Evolutionary conservation across 64 coral and sea anemone genomes (phyloP).

Genomic region (Porites australiensis): DNA sequence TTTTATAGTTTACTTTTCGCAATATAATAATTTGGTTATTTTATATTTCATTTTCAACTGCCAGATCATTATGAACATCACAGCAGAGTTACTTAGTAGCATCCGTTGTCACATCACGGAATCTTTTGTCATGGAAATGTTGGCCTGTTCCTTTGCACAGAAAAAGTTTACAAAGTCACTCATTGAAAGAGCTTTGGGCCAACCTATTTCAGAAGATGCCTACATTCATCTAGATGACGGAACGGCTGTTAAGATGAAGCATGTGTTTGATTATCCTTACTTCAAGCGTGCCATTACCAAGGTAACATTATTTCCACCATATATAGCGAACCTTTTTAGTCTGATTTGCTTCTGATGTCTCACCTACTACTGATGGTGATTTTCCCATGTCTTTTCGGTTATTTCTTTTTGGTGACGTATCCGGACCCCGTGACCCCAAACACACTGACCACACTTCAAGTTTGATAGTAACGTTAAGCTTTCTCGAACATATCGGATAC

Average conservation of each 20-base stretch:
- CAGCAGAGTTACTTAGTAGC: not conserved
- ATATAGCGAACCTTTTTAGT: too few relatives aligned
- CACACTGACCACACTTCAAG: too few relatives aligned
- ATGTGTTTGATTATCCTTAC: not conserved
- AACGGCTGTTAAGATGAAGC: not conserved
- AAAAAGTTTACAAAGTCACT: not conserved
- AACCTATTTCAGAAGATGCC: not conserved
- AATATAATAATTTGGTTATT: too few relatives aligned
- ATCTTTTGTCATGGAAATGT: not conserved
- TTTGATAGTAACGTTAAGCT: too few relatives aligned
- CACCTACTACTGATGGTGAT: too few relatives aligned
- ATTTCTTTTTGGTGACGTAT: too few relatives aligned
- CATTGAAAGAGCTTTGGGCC: not conserved
- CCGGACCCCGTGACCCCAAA: too few relatives aligned
- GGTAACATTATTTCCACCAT: not conserved
- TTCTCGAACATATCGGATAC: too few relatives aligned
- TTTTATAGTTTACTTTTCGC: not conserved
- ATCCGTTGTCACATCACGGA: not conserved
- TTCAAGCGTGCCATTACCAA: slow-evolving; percentile 4
- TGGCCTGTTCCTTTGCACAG: not conserved
- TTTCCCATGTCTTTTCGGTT: too few relatives aligned
- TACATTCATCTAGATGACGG: not conserved
- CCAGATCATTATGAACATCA: not conserved
- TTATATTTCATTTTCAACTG: not conserved
- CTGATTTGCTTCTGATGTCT: too few relatives aligned